Evolutionary conservation across 2,888 invertebrate genomes (phyloP).

Genomic region (Dorcus parallelipipedus): DNA sequence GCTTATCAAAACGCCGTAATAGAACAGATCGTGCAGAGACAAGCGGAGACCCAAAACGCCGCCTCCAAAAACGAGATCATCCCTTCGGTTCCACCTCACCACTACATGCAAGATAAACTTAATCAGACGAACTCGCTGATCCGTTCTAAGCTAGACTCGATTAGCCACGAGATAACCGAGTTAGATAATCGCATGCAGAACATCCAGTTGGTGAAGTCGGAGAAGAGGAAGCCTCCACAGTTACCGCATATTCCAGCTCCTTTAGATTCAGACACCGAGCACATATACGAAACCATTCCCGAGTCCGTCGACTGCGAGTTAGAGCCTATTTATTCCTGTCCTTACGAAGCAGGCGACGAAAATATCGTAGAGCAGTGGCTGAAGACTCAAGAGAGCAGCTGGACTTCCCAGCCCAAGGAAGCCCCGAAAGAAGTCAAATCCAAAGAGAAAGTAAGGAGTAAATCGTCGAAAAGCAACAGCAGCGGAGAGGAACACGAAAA

Average conservation of each 20-base stretch:
- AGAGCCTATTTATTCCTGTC: conserved; percentile 63
- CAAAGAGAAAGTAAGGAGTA: conserved; percentile 33
- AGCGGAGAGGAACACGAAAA: conserved; percentile 59
- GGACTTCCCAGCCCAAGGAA: conserved; percentile 20
- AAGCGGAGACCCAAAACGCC: conserved; percentile 32
- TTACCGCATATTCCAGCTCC: conserved; percentile 40
- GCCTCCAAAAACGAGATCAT: conserved; percentile 28
- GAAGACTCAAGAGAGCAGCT: conserved; percentile 31
- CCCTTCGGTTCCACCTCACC: conserved; percentile 47
- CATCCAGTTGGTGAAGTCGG: conserved; percentile 54
- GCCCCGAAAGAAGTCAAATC: conserved; percentile 26
- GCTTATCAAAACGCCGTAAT: conserved; percentile 53
- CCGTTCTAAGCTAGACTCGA: conserved; percentile 44
- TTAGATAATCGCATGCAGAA: conserved; percentile 59
- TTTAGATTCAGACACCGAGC: conserved; percentile 56
- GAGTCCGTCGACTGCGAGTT: conserved; percentile 55
- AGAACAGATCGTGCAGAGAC: conserved; percentile 50
- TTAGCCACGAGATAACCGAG: conserved; percentile 55
- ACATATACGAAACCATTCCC: conserved; percentile 65
- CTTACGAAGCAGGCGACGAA: conserved; percentile 53
- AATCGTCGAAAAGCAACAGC: conserved; percentile 44
- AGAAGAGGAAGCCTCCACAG: conserved; percentile 40
- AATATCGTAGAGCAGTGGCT: conserved; percentile 42
- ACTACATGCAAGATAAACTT: conserved; percentile 38
- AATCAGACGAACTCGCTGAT: conserved; percentile 43